These are phyloP conservation scores for Littorina saxatilis DNA, from an alignment of 1,140 invertebrate genomes.

Conservation along the genomic window DNA sequence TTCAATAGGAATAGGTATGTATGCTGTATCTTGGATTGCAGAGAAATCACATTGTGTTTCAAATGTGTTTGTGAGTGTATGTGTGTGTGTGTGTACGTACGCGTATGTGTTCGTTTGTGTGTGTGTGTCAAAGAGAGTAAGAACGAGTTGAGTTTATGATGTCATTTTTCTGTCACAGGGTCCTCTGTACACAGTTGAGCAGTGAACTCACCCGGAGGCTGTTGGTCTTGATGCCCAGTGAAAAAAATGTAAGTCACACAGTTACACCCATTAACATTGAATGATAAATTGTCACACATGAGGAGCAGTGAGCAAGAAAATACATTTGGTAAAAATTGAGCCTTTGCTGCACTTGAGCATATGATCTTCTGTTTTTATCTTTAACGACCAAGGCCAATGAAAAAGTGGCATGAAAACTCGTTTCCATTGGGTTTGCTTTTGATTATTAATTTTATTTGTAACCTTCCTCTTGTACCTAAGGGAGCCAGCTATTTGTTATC, in stretches of 20 bases:
- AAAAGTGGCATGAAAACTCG: too few species aligned
- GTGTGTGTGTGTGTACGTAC: background rate
- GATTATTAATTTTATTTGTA: too few species aligned
- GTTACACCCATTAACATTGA: too few species aligned
- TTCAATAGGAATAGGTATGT: slow-evolving; percentile 59
- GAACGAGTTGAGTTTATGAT: background rate
- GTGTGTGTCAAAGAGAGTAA: too few species aligned
- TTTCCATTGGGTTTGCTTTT: too few species aligned
- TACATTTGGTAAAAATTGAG: slow-evolving; percentile 21
- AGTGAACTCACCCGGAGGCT: slow-evolving; percentile 56
- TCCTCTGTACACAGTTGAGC: slow-evolving; percentile 61
- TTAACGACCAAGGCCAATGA: too few species aligned
- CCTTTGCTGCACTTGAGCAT: background rate
- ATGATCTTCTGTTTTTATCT: background rate
- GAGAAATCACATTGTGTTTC: too few species aligned
- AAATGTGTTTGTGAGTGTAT: background rate
- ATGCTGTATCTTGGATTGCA: too few species aligned
- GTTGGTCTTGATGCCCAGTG: slow-evolving; percentile 57
- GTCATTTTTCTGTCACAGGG: slow-evolving; percentile 53
- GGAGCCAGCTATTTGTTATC: too few species aligned
- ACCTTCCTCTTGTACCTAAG: too few species aligned
- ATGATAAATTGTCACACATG: too few species aligned
- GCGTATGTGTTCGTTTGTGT: background rate
- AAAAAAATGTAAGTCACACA: slow-evolving; percentile 46
- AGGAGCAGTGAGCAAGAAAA: too few species aligned